Conservation (phyloP, 92 coral and sea anemone genomes). For the Zoanthus sansibaricus region DNA sequence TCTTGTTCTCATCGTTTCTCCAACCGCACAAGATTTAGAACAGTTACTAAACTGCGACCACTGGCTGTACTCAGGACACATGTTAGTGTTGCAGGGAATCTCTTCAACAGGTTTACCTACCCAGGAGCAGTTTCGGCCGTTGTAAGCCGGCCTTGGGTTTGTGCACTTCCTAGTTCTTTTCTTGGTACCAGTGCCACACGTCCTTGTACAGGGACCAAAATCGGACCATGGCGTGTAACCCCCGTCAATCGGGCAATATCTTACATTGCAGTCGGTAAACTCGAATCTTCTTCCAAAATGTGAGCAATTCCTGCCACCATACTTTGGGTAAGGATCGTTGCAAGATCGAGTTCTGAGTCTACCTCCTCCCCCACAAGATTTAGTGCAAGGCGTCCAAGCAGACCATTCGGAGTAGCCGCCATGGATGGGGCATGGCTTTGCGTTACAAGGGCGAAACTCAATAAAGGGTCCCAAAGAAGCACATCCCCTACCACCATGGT, state of each 20-base stretch:
- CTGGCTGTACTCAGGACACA: slow-evolving; percentile 72
- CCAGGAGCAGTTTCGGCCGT: slow-evolving; percentile 57
- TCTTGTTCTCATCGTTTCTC: slow-evolving; percentile 67
- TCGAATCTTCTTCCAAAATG: slow-evolving; percentile 61
- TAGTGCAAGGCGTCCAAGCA: slow-evolving; percentile 66
- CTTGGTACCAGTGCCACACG: slow-evolving; percentile 52
- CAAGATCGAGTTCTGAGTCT: slow-evolving; percentile 67
- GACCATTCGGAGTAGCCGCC: slow-evolving; percentile 81
- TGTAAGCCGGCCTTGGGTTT: slow-evolving; percentile 73
- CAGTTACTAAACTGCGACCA: slow-evolving; percentile 79
- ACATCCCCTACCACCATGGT: slow-evolving; percentile 68
- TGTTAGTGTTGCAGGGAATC: slow-evolving; percentile 34
- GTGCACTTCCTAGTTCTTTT: slow-evolving; percentile 58
- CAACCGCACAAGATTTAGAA: slow-evolving; percentile 77
- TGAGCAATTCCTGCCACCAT: slow-evolving; percentile 75
- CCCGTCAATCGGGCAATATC: slow-evolving; percentile 58
- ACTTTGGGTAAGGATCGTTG: slow-evolving; percentile 68
- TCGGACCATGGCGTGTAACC: slow-evolving; percentile 53
- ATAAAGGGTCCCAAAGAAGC: slow-evolving; percentile 51
- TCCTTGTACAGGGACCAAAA: slow-evolving; percentile 50
- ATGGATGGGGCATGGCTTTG: slow-evolving; percentile 75
- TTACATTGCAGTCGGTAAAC: slow-evolving; percentile 32
- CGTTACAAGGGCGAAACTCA: slow-evolving; percentile 62
- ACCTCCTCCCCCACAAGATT: slow-evolving; percentile 73
- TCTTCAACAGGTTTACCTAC: slow-evolving; percentile 38